A percentile compares a stretch with the other conserved stretches of the same genome.
phyloP scores from a whole-genome alignment of 2,113 vertebrate genomes.

The Malurus elegans region DNA sequence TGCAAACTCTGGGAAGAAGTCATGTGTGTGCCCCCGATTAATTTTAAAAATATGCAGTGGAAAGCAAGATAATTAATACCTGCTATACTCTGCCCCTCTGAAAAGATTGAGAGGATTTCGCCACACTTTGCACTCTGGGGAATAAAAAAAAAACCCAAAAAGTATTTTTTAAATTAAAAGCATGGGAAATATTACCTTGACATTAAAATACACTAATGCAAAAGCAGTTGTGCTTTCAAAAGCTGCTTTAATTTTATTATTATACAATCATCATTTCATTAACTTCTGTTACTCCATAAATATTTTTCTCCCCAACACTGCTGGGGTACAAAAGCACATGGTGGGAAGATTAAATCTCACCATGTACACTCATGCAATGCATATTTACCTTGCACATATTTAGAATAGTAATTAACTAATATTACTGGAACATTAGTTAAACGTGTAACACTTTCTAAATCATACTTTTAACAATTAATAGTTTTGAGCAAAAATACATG shows the following conservation, averaged over 20 bases:
- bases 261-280: not conserved
- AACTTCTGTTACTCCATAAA: not conserved
- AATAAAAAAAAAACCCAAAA: not conserved
- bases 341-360: not conserved
- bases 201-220: not conserved
- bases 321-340: not conserved
- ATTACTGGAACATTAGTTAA: not conserved
- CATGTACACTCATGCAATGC: not conserved
- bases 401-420: not conserved
- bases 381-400: not conserved
- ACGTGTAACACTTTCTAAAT: not conserved
- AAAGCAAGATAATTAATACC: conserved; percentile 73
- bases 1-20: not conserved
- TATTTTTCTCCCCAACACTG: not conserved
- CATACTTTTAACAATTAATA: not conserved
- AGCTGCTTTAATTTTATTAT: not conserved
- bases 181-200: not conserved
- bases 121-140: conserved; percentile 96
- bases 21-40: not conserved
- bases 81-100: conserved; percentile 97
- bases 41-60: not conserved
- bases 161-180: not conserved
- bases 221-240: not conserved
- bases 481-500: not conserved
- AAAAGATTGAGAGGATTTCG: conserved; percentile 97